Evolutionary conservation across 2,888 invertebrate genomes (phyloP).

Genomic region (Formica aserva): DNA sequence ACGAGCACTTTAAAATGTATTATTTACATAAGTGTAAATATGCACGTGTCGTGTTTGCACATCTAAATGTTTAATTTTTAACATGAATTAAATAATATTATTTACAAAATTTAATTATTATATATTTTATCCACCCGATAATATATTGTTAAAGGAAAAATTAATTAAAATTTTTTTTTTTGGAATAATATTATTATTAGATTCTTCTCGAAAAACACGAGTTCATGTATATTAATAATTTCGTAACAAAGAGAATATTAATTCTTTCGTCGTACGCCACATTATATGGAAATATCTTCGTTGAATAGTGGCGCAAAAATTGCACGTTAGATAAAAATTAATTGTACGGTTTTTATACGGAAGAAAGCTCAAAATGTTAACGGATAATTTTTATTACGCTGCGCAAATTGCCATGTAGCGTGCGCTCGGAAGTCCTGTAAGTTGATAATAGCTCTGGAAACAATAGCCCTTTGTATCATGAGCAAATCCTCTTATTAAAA

Average conservation of each 20-base stretch:
- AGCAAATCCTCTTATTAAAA: constrained; percentile 54
- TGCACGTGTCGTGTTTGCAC: background rate
- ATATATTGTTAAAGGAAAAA: background rate
- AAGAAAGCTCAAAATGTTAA: constrained; percentile 33
- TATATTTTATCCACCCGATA: background rate
- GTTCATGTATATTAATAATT: background rate
- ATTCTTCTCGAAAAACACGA: background rate
- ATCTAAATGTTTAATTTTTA: background rate
- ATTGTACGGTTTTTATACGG: background rate
- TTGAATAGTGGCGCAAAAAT: background rate
- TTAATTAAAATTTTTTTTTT: background rate
- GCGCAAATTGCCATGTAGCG: constrained; percentile 31
- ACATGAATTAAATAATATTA: constrained; percentile 6
- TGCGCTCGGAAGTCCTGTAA: constrained; percentile 32
- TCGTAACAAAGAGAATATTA: background rate
- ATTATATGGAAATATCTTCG: background rate
- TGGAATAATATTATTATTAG: background rate
- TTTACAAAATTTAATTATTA: background rate
- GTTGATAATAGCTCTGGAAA: constrained; percentile 46
- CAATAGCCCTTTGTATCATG: constrained; percentile 46
- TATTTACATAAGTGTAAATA: background rate
- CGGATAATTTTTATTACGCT: constrained; percentile 44
- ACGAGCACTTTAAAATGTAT: background rate
- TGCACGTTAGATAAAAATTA: constrained; percentile 13
- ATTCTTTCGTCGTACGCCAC: background rate